Base-by-base conservation (phyloP, 2,888 invertebrate species). In the Synanthedon vespiformis region DNA sequence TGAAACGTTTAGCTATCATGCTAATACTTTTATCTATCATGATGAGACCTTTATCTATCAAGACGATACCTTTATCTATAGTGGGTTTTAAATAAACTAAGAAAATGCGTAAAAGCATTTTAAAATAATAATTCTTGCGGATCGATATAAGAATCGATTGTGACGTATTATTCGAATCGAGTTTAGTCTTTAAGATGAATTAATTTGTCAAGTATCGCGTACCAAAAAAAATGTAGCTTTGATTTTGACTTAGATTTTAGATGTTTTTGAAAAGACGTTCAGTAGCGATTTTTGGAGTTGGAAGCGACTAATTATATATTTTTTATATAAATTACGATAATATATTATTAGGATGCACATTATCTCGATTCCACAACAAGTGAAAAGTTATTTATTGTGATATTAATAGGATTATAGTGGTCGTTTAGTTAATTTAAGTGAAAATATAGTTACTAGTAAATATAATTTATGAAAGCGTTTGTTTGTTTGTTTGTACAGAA, bases 201-300 rank as follows among this genome's bases (percentile, higher is more conserved):
- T 50, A 41, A 14, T 40, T 50, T 16, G 40, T 49, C 48, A 41
- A 14, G 40, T 56, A 49, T 55, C 52, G 55, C 52, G 53, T 61
- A 63, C 59, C 61, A 64, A 66, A 66, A 64, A 62, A 18, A 40
- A 49, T 50, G 58, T 62, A 67, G 64, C 55, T 62, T 66, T 60
- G 61, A 61, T 63, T 62, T 62, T 63, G 2, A 53, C 52, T 56
- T 68, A 68, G 63, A 22, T 53, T 57, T 57, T 62, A 63, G 57
- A 48, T 52, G 56, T 57, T 57, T 22, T 5, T 22, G 22, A 58
- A 57, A 58, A 34, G 34, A 34, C 10, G 34, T 34, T 34, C 34
- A 34, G 5, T 34, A 34, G 34, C 10, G 34, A 34, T 34, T 34
- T 34, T 10, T 2, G 16, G 2, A 16, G 2, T n/a, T 34, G 8